phyloP scores from a whole-genome alignment of 53 echinoderm and acorn worm genomes.

The Mesocentrotus franciscanus region DNA sequence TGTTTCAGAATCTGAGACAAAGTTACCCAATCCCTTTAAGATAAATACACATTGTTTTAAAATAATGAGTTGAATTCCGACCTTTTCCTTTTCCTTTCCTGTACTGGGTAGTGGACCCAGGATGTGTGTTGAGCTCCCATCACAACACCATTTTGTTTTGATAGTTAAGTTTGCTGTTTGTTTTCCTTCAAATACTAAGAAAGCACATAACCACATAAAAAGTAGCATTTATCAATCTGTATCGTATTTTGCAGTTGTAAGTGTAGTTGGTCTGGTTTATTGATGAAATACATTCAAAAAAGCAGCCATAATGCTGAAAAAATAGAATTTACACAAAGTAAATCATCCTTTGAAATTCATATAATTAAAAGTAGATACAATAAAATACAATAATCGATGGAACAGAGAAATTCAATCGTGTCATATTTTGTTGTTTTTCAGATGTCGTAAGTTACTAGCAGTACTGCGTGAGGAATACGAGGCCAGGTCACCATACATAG shows the following conservation, averaged over 20 bases:
- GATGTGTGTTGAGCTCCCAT: no score
- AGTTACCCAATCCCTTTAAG: no score
- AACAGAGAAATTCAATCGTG: not conserved
- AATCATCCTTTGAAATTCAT: no score
- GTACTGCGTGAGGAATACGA: constrained; percentile 88
- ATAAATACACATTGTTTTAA: no score
- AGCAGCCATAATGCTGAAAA: not conserved
- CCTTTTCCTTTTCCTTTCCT: no score
- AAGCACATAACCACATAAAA: not conserved
- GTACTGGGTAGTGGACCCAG: no score
- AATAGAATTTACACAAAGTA: no score
- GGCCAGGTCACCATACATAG: constrained; percentile 85
- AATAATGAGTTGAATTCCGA: no score
- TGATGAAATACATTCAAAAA: not conserved
- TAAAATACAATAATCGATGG: no score
- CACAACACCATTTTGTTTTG: not conserved
- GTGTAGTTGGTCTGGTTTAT: not conserved
- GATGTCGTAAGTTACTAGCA: constrained; percentile 83
- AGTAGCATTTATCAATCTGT: not conserved
- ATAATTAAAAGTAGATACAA: no score
- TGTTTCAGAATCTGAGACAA: no score
- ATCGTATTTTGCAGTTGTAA: not conserved
- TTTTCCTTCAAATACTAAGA: not conserved
- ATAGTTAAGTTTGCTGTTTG: not conserved
- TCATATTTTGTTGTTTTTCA: constrained; percentile 36